Conservation (phyloP, 2,888 invertebrate species). For the Morpho achilles region DNA sequence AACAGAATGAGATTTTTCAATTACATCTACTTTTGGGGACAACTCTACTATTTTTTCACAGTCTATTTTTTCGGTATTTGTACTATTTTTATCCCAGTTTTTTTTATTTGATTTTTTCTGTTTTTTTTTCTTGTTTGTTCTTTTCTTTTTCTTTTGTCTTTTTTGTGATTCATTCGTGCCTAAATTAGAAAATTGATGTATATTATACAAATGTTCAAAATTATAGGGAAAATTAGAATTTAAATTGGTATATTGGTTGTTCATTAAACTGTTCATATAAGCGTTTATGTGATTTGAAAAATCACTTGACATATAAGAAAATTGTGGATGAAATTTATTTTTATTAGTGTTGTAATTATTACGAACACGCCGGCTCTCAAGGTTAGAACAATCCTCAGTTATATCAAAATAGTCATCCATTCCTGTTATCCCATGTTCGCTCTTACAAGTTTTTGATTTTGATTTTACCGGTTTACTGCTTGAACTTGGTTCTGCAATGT, state of each 20-base stretch:
- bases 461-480: background rate
- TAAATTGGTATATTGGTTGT: constrained; percentile 17
- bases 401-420: constrained; percentile 21
- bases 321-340: constrained; percentile 10
- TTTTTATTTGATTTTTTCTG: constrained; percentile 5
- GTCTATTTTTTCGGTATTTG: background rate
- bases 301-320: constrained; percentile 15
- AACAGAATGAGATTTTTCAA: constrained; percentile 1
- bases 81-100: background rate
- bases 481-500: background rate
- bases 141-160: constrained; percentile 20
- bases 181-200: constrained; percentile 17
- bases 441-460: background rate
- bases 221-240: constrained; percentile 28
- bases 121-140: constrained; percentile 13
- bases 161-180: constrained; percentile 14
- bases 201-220: constrained; percentile 30
- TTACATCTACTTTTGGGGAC: constrained; percentile 11
- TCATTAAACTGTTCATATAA: constrained; percentile 21
- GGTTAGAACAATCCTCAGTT: constrained; percentile 21
- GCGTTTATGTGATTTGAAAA: constrained; percentile 19
- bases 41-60: constrained; percentile 6
- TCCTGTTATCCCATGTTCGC: background rate
- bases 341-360: constrained; percentile 10
- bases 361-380: constrained; percentile 21